phyloP scores from a whole-genome alignment of 2,797 vertebrate species.

The Myotis vivesi region DNA sequence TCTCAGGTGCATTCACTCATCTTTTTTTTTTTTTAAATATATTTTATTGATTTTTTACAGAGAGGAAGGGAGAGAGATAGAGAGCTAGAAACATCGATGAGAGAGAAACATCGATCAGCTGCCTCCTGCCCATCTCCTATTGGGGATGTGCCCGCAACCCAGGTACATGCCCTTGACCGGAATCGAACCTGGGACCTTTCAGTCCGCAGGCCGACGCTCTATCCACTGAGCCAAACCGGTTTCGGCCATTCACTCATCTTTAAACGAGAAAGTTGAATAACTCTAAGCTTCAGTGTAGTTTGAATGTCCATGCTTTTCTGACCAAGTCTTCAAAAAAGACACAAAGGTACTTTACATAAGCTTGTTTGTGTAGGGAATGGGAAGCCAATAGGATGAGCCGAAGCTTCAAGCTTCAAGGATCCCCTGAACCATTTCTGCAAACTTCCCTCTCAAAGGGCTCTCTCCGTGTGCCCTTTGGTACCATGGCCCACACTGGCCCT shows the following conservation, averaged over 20 bases:
- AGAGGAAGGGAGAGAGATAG: too few relatives aligned
- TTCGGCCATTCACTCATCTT: background rate
- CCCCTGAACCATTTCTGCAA: background rate
- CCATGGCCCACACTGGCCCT: too few relatives aligned
- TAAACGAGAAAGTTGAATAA: background rate
- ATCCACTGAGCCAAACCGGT: too few relatives aligned
- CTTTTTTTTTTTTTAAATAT: too few relatives aligned
- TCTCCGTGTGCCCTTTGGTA: background rate
- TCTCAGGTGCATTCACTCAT: background rate
- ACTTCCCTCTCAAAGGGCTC: background rate
- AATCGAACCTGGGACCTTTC: too few relatives aligned
- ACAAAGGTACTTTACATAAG: background rate
- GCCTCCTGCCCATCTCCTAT: too few relatives aligned
- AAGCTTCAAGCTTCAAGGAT: background rate
- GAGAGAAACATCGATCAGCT: too few relatives aligned
- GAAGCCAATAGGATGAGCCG: background rate
- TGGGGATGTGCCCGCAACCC: too few relatives aligned
- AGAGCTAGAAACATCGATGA: too few relatives aligned
- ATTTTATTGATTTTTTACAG: too few relatives aligned
- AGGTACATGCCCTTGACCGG: too few relatives aligned
- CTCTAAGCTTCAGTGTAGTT: background rate
- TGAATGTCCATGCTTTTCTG: background rate
- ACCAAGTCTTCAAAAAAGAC: background rate
- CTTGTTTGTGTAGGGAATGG: background rate
- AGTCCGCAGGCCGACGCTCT: too few relatives aligned